A percentile compares a stretch with the other conserved stretches of the same genome.
These are phyloP conservation scores for Tetramorium alpestre DNA, from an alignment of 1,140 invertebrate species.

Conservation along the genomic window DNA sequence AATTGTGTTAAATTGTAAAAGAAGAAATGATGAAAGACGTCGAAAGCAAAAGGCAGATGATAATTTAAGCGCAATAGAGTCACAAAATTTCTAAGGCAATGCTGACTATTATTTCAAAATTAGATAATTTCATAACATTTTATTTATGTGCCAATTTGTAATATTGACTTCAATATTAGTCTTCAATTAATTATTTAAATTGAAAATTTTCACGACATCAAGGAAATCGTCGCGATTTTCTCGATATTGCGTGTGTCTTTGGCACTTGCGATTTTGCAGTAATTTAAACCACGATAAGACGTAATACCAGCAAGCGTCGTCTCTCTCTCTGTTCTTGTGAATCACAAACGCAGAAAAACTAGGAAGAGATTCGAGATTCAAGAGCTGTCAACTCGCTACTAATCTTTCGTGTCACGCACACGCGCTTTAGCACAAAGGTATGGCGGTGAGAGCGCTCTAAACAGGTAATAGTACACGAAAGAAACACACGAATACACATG, in stretches of 20 bases:
- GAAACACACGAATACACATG: conserved; percentile 29
- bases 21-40: background rate
- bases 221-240: background rate
- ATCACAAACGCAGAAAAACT: background rate
- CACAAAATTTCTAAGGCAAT: background rate
- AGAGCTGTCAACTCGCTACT: background rate
- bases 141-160: background rate
- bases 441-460: conserved; percentile 57
- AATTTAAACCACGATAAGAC: background rate
- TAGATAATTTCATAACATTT: background rate
- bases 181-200: background rate
- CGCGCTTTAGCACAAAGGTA: conserved; percentile 16
- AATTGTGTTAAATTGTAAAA: background rate
- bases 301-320: background rate
- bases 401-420: conserved; percentile 44
- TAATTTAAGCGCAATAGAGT: background rate
- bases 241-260: background rate
- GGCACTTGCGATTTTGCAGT: background rate
- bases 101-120: background rate
- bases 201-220: background rate
- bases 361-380: conserved; percentile 37
- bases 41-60: background rate
- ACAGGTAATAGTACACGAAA: conserved; percentile 68
- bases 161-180: background rate
- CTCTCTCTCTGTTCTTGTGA: background rate